Base-by-base conservation (phyloP, 2,113 vertebrate genomes). In the Ranitomeya imitator region DNA sequence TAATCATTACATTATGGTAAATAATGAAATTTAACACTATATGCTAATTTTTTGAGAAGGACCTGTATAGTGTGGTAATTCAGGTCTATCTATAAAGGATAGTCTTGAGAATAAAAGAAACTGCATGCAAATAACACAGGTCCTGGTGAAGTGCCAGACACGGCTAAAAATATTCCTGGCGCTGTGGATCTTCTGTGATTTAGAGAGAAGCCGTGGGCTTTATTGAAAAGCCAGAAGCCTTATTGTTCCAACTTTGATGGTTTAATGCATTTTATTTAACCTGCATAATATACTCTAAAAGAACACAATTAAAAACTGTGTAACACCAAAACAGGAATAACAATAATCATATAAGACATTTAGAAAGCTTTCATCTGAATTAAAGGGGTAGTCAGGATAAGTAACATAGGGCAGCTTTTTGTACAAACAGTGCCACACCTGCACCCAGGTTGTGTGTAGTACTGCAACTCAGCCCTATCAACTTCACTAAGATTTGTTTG, bases 91-190 rank as follows among this genome's bases (percentile, higher is more conserved):
- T 63, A 83, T 37, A 65, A 45, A 81, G 59, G 57, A n/a, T 83
- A 26, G 4, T 54, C 45, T 15, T 67, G 19, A 21, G 26, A 61
- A 82, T 63, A 61, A 6, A 5, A 31, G 26, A 18, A 37, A n/a
- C 60, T 14, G n/a, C 74, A 52, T 78, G 26, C 59, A 79, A 52
- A 63, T 63, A 4, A 23, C 45, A 37, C 57, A 18, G 7, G 76
- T 79, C 37, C 45, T 79, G 74, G 74, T 19, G 60, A 9, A 11
- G 51, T 23, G 61, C 85, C 85, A 86, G 63, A 86, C 37, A 26
- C 0, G 37, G 63, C 85, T 86, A 86, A 69, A 86, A 69, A 80
- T 79, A 86, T 51, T 80, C 23, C 12, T 18, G 23, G 51, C 26
- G 15, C 59, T 57, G 37, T 55, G 77, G 65, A 77, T n/a, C 37